Base-by-base conservation (phyloP, 2,888 invertebrate species). In the Druceiella hillmani region DNA sequence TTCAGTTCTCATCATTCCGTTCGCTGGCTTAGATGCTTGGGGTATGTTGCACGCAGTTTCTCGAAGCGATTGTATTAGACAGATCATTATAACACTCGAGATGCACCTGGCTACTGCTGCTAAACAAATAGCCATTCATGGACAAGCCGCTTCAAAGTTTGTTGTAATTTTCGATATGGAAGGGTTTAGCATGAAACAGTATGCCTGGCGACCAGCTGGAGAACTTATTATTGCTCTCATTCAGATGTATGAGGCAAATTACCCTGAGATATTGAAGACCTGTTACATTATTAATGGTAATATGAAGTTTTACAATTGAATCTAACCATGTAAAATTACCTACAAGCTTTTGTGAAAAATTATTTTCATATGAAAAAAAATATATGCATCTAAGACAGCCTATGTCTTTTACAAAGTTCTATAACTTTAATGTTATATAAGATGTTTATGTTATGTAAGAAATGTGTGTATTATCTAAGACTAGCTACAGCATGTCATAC, bases 171-270 rank as follows among this genome's bases (percentile, higher is more conserved):
- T 88, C 50, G 89, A 89, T 55, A 74, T 88, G 75, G 83, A 86
- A 35, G 81, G 79, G 17, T 87, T 87, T 59, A 83, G 78, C 59
- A 66, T 89, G 41, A 75, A 80, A 29, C 87, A 86, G 54, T 89
- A 83, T 58, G 81, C 89, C 37, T 92, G 90, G 89, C 78, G 87
- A 55, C 92, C 92, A 51, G 89, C 87, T 37, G 81, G 85, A 1
- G 87, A 92, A 62, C 74, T 88, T 55, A 81, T 90, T 14, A 78
- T 92, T 52, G 76, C 83, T 0, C 61, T 91, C 20, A 77, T 92
- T 25, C 84, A 90, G 61, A 79, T 91, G 58, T 88, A 93, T 56
- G 92, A 92, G 62, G 85, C 88, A 31, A 92, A 94, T 65, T 93
- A 92, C 58, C 93, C 93, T 0, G 93, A 94, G 67, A 83, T 91